Evolutionary conservation across 2,113 vertebrate genomes (phyloP), one percentile per base, ranked within the genome.

Genomic region (Urocynchramus pylzowi): DNA sequence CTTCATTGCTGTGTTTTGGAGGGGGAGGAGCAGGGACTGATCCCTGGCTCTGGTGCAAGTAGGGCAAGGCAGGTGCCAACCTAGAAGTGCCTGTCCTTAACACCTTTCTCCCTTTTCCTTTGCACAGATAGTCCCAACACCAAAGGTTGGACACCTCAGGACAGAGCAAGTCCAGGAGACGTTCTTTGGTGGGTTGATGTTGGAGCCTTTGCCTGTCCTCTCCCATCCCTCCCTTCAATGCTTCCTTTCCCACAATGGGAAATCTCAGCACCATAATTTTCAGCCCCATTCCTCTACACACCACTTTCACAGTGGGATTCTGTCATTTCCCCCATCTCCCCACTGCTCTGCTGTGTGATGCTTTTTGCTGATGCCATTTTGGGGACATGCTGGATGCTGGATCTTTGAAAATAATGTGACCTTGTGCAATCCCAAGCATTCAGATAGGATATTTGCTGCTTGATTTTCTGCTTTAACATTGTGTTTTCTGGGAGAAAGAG

Each of bases 341-440:
- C 16, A 5, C 30, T 73, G 42, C 49, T 74, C 21, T 71, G 41
- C 16, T 67, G 24, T 10, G 15, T 47, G 37, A 12, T 53, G 45
- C 26, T 57, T 90, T 26, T 57, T 70, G 65, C 70, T 70, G 70
- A 11, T 92, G 52, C 37, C n/a, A 10, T 87, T 78, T 8, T 80
- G 74, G 59, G 28, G 31, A 15, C 3, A 0, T 15, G 7, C 7
- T 61, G 19, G 3, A 0, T 15, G 7, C 7, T 61, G 19, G 3
- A 4, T 49, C 65, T 95, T 37, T 56, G 60, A 75, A 84, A 78
- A 39, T 13, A 60, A 4, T 1, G 3, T 35, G 84, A 73, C 59
- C 28, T 77, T 74, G 45, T 53, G 42, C 26, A 41, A 41, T 50
- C 41, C 47, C 4, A 1, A 35, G 22, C 2, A 13, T 41, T 56